Percentiles rank a stretch among this genome's conserved stretches.
Evolutionary conservation across 2,113 vertebrate genomes (phyloP).

Genomic region (Hippotragus niger): DNA sequence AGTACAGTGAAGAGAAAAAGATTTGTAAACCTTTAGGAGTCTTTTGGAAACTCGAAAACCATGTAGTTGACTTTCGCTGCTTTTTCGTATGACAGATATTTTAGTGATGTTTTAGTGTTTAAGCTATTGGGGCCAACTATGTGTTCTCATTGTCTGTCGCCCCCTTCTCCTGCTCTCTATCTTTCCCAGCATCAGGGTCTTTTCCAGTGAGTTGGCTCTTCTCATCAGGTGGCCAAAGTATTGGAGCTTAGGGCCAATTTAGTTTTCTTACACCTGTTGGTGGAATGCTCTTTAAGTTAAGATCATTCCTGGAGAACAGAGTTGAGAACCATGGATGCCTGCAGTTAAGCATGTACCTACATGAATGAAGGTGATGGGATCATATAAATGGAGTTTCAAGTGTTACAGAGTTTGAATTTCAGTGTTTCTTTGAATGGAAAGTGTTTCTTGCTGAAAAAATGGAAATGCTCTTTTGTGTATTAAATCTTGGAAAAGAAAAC

Average conservation of each 20-base stretch:
- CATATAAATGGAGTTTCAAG: not conserved
- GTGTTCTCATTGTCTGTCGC: not conserved
- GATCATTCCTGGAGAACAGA: not conserved
- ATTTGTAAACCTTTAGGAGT: not conserved
- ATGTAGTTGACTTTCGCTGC: not conserved
- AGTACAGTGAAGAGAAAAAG: not conserved
- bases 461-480: not conserved
- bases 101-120: not conserved
- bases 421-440: not conserved
- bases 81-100: not conserved
- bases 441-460: not conserved
- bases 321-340: not conserved
- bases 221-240: not conserved
- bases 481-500: not conserved
- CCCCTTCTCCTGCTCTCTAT: not conserved
- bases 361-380: not conserved
- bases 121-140: not conserved
- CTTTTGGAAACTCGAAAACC: not conserved
- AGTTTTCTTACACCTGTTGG: slow-evolving; percentile 17
- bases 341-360: rapidly evolving
- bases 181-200: not conserved
- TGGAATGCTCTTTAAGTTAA: not conserved
- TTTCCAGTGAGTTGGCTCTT: not conserved
- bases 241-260: not conserved
- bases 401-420: not conserved